Percentiles rank a stretch among this genome's conserved stretches.
phyloP scores from a whole-genome alignment of 2,797 vertebrate species.

The Scleropages formosus region DNA sequence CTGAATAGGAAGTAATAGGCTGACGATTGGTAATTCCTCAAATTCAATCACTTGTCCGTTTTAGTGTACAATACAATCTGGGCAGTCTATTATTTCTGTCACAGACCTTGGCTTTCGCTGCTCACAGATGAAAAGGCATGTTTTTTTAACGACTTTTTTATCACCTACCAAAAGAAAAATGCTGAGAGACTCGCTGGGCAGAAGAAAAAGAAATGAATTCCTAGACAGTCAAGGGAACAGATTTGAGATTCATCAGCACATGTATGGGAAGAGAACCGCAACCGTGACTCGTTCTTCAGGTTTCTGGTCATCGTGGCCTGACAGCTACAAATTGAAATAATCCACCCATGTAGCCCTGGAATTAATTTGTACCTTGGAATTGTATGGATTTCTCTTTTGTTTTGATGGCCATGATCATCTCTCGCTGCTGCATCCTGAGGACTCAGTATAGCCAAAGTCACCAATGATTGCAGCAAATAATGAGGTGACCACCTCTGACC shows the following conservation, averaged over 20 bases:
- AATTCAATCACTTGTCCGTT: constrained; percentile 39
- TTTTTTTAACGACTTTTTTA: constrained; percentile 28
- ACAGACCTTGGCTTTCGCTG: constrained; percentile 34
- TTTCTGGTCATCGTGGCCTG: not conserved
- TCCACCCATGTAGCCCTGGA: constrained; percentile 57
- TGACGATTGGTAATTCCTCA: constrained; percentile 42
- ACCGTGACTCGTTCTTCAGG: constrained; percentile 22
- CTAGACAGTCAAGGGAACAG: constrained; percentile 2
- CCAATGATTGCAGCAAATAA: not conserved
- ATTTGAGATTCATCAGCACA: constrained; percentile 16
- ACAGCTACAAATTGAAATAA: constrained; percentile 58
- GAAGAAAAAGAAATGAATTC: not conserved
- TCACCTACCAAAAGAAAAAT: constrained; percentile 15
- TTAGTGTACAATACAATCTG: constrained; percentile 41
- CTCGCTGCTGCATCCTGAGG: not conserved
- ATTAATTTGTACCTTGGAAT: constrained; percentile 55
- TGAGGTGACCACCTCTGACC: constrained; percentile 16
- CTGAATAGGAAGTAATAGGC: constrained; percentile 44
- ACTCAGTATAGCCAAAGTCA: not conserved
- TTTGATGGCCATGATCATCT: not conserved
- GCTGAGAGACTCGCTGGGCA: not conserved
- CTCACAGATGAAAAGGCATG: constrained; percentile 14
- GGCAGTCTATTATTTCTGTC: constrained; percentile 39
- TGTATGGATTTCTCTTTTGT: constrained; percentile 41
- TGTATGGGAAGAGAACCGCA: constrained; percentile 19